phyloP scores from a whole-genome alignment of 2,797 vertebrate genomes.

The Eupleurogrammus muticus region DNA sequence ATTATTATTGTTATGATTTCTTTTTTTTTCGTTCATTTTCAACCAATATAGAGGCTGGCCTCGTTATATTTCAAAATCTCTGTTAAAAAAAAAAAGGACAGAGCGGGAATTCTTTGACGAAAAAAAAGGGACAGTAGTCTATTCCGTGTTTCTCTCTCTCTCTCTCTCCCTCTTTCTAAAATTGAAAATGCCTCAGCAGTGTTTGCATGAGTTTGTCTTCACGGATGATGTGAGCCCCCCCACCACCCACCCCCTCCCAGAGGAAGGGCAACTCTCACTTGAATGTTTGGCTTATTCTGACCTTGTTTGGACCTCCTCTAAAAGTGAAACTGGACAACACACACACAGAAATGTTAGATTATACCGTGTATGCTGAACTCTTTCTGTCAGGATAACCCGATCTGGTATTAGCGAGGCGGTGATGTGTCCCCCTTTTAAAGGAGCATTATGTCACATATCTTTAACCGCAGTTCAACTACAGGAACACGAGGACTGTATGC shows the following conservation, averaged over 20 bases:
- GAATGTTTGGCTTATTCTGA: conserved; percentile 65
- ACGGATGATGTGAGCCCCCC: conserved; percentile 80
- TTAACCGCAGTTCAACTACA: conserved; percentile 41
- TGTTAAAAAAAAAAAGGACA: conserved; percentile 65
- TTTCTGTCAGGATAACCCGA: conserved; percentile 61
- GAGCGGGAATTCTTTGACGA: conserved; percentile 86
- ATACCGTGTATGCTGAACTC: conserved; percentile 68
- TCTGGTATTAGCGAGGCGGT: conserved; percentile 45
- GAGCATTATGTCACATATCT: conserved; percentile 43
- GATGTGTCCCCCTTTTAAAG: conserved; percentile 49
- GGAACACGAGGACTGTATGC: conserved; percentile 59
- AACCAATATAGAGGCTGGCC: conserved; percentile 95
- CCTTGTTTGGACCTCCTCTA: conserved; percentile 58
- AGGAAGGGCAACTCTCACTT: conserved; percentile 61
- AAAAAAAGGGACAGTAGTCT: conserved; percentile 32
- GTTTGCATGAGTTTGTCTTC: conserved; percentile 85
- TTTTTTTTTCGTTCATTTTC: conserved; percentile 69
- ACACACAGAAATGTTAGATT: conserved; percentile 71
- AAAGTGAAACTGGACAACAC: conserved; percentile 43
- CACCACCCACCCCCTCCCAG: conserved; percentile 3
- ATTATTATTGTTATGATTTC: conserved; percentile 87
- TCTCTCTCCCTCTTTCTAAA: conserved; percentile 63
- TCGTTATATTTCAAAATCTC: conserved; percentile 91
- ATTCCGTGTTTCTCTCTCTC: conserved; percentile 56
- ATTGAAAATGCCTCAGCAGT: conserved; percentile 77